Evolutionary conservation across 2,888 invertebrate genomes (phyloP).

Genomic region (Platypus cylindrus): DNA sequence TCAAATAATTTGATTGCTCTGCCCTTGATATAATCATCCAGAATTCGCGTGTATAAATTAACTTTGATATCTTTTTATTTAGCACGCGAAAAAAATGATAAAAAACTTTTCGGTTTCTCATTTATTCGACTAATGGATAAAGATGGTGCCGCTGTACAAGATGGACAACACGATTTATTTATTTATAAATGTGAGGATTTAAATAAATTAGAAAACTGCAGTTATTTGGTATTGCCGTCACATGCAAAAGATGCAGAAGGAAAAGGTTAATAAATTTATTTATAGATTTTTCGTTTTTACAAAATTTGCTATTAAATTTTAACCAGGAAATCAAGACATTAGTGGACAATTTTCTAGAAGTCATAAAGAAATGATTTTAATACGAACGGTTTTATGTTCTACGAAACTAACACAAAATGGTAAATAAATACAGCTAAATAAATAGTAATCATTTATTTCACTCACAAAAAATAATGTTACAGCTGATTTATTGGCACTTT

Average conservation of each 20-base stretch:
- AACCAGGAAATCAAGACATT: conserved; percentile 36
- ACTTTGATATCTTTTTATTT: conserved; percentile 20
- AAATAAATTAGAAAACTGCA: conserved; percentile 50
- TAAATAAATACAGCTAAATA: conserved; percentile 27
- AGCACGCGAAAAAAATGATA: conserved; percentile 82
- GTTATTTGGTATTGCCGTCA: conserved; percentile 53
- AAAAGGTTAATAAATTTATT: conserved; percentile 13
- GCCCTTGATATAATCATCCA: too few species aligned
- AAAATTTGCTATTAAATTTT: too few species aligned
- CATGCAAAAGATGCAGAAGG: conserved; percentile 51
- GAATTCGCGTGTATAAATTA: too few species aligned
- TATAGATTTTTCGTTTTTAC: too few species aligned
- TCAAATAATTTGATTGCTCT: too few species aligned
- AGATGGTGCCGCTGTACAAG: conserved; percentile 78
- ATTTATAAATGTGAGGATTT: conserved; percentile 80
- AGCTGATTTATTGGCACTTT: conserved; percentile 75
- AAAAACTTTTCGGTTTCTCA: conserved; percentile 83
- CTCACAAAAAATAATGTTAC: background rate
- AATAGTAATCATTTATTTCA: background rate
- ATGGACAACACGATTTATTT: conserved; percentile 78
- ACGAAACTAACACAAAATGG: conserved; percentile 95
- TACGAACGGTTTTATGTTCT: conserved; percentile 78
- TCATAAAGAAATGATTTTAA: conserved; percentile 69
- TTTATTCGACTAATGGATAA: conserved; percentile 84
- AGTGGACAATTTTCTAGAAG: conserved; percentile 58